These are phyloP conservation scores for Danio choprae DNA, from an alignment of 2,797 vertebrate genomes.

Conservation along the genomic window DNA sequence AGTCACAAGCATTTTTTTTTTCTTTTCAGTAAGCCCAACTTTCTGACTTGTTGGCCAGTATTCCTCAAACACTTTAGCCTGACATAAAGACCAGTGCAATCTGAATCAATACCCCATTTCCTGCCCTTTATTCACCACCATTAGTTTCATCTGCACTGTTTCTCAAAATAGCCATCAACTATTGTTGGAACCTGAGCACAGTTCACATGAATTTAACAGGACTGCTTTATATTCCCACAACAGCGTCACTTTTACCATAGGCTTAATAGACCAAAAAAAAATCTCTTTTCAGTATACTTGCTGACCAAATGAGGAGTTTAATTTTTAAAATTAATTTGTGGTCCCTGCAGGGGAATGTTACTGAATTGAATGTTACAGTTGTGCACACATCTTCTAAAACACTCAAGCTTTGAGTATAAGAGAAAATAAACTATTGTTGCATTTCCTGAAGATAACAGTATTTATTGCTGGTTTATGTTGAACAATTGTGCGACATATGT, in stretches of 20 bases:
- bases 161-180: slow-evolving; percentile 19
- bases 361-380: background rate
- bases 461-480: background rate
- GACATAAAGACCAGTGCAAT: background rate
- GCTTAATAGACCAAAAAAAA: background rate
- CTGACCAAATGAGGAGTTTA: background rate
- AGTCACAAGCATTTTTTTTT: background rate
- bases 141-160: slow-evolving; percentile 11
- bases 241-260: background rate
- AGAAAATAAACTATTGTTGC: background rate
- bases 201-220: background rate
- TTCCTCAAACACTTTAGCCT: background rate
- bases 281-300: background rate
- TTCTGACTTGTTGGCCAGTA: background rate
- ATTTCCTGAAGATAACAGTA: background rate
- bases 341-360: background rate
- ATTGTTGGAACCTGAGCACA: background rate
- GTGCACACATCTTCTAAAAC: background rate
- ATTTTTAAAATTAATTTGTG: background rate
- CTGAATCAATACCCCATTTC: slow-evolving; percentile 11
- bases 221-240: background rate
- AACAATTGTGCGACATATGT: background rate
- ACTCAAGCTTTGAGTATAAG: background rate
- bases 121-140: slow-evolving; percentile 14
- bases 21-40: background rate